A percentile compares a stretch with the other conserved stretches of the same genome.
Evolutionary conservation across 2,888 invertebrate species (phyloP).

Genomic region (Campoplex nolae): DNA sequence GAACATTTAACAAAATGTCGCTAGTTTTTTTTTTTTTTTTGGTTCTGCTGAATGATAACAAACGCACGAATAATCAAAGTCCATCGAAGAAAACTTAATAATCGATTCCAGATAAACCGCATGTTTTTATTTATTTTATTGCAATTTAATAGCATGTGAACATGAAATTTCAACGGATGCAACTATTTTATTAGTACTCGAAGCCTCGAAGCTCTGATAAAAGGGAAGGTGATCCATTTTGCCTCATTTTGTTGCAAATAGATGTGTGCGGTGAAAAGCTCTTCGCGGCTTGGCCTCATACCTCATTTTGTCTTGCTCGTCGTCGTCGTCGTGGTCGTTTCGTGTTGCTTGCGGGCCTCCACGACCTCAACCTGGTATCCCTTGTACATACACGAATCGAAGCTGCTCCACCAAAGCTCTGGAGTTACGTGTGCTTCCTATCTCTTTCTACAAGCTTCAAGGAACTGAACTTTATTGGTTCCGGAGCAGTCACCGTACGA

Average conservation of each 20-base stretch:
- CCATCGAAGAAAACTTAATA: not conserved
- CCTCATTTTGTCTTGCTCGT: slow-evolving; percentile 48
- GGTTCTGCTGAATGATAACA: not conserved
- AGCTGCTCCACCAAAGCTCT: slow-evolving; percentile 36
- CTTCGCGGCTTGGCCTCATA: slow-evolving; percentile 63
- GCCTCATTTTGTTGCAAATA: slow-evolving; percentile 11
- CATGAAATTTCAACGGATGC: not conserved
- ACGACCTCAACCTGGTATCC: slow-evolving; percentile 43
- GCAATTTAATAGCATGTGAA: not conserved
- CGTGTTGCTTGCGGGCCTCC: slow-evolving; percentile 46
- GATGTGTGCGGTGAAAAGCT: slow-evolving; percentile 48
- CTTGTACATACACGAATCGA: slow-evolving; percentile 29
- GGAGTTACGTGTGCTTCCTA: slow-evolving; percentile 32
- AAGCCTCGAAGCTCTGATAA: not conserved
- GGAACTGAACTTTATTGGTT: slow-evolving; percentile 67
- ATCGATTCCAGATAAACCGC: not conserved
- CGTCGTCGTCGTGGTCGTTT: slow-evolving; percentile 5
- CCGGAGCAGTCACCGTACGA: slow-evolving; percentile 60
- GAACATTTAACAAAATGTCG: not conserved
- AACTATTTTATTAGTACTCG: not conserved
- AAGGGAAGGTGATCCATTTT: slow-evolving; percentile 26
- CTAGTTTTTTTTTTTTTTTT: not conserved
- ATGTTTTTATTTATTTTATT: not conserved
- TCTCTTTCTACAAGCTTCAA: slow-evolving; percentile 45
- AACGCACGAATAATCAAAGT: not conserved